phyloP scores from a whole-genome alignment of 2,113 vertebrate species.

The Uropsilus gracilis region DNA sequence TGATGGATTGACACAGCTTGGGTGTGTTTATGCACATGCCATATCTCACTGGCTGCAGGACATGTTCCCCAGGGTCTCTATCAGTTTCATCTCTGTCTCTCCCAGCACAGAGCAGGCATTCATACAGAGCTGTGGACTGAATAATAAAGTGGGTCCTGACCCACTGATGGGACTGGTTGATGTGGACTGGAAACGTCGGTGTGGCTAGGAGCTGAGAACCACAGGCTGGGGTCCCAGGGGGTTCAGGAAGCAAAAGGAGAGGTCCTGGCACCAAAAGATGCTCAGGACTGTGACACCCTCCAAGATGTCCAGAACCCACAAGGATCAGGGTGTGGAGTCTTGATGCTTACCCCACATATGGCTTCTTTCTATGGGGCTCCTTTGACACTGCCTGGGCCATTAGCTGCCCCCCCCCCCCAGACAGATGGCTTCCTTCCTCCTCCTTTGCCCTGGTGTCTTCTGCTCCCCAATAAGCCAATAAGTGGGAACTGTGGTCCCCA shows the following conservation, averaged over 20 bases:
- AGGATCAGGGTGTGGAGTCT: background rate
- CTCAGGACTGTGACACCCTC: background rate
- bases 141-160: background rate
- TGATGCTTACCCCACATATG: fast-evolving
- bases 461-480: background rate
- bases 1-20: background rate
- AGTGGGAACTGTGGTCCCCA: background rate
- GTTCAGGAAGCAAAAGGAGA: background rate
- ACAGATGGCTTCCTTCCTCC: background rate
- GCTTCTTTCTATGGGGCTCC: background rate
- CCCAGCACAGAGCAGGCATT: background rate
- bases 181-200: background rate
- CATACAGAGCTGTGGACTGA: background rate
- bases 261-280: background rate
- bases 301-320: fast-evolving
- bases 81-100: background rate
- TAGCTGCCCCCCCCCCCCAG: background rate
- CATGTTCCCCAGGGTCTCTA: background rate
- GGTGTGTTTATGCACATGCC: background rate
- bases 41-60: background rate
- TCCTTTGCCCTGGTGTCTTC: background rate
- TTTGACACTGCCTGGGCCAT: background rate
- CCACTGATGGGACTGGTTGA: background rate
- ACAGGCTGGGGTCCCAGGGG: background rate
- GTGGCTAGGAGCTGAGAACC: background rate